Base-by-base conservation (phyloP, 2,888 invertebrate genomes). In the Sturmia bella region DNA sequence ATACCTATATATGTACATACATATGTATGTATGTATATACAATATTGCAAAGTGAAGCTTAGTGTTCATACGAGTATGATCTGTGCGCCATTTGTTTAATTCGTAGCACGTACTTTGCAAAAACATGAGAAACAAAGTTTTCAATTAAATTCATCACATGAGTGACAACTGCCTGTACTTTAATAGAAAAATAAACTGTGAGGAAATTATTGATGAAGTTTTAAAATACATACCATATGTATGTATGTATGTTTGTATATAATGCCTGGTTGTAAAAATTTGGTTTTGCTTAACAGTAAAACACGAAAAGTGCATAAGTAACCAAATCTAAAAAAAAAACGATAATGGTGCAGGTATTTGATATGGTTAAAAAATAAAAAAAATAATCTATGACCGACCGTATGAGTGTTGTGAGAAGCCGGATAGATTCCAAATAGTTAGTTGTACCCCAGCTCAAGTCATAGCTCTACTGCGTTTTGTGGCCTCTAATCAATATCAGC, bases 91-190 rank as follows among this genome's bases (percentile, higher is more conserved):
- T 52, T 61, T 61, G 52, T 61, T 13, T 52, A 41, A 72, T 72
- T 61, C 72, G 13, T 52, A 32, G 27, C 72, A 57, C 32, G 64
- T 75, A 50, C 17, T 66, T 75, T 57, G 37, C 21, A 73, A 54
- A 63, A 32, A 54, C 37, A 27, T 52, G 27, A 7, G 43, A 37
- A 27, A 27, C 27, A 27, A 56, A 24, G 56, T 54, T 63, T 43
- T 61, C n/a, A 59, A 41, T 59, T 37, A 48, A 37, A 45, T 24
- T 4, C 19, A 59, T 39, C 17, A 5, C 41, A 17, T 50, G 41
- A 39, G 27, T 50, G 59, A 50, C 59, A 70, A 48, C 43, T 45
- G 37, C 13, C 32, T 50, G 43, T 45, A 37, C 13, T 45, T 43
- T 27, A 32, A 37, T 11, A 12, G 3, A 48, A 37, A 57, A 43